Evolutionary conservation across 2,797 vertebrate genomes (phyloP).

Genomic region (Phataginus tetradactyla): DNA sequence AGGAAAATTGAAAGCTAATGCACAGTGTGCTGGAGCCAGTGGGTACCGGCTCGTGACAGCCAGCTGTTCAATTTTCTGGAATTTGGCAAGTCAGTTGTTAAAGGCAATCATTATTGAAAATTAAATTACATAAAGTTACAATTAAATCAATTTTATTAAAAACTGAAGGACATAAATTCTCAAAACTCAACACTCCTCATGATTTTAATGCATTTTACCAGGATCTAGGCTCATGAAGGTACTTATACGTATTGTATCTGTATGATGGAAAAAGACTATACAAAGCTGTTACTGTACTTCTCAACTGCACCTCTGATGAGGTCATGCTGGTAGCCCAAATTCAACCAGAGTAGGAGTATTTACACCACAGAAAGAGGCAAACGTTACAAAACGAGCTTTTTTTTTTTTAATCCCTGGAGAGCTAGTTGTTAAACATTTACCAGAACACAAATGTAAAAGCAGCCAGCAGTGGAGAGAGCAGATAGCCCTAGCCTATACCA

Average conservation of each 20-base stretch:
- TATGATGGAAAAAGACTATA: background rate
- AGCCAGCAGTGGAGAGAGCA: fast-evolving
- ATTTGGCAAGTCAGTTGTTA: background rate
- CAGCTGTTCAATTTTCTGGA: background rate
- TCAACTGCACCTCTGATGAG: fast-evolving
- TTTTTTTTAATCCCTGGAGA: background rate
- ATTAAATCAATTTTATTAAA: background rate
- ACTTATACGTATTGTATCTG: background rate
- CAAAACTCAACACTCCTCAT: background rate
- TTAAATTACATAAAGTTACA: slow-evolving; percentile 15
- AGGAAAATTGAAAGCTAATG: background rate
- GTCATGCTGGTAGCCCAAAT: background rate
- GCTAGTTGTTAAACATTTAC: background rate
- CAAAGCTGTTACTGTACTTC: fast-evolving
- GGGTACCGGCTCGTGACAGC: background rate
- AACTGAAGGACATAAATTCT: background rate
- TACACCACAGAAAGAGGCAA: background rate
- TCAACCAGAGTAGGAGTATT: background rate
- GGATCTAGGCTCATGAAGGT: background rate
- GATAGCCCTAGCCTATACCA: background rate
- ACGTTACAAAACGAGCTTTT: background rate
- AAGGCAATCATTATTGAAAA: slow-evolving; percentile 5
- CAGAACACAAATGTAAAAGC: background rate
- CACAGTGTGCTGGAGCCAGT: background rate
- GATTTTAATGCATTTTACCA: background rate